Conservation (phyloP, 2,113 vertebrate genomes). For the Macquaria ambigua region DNA sequence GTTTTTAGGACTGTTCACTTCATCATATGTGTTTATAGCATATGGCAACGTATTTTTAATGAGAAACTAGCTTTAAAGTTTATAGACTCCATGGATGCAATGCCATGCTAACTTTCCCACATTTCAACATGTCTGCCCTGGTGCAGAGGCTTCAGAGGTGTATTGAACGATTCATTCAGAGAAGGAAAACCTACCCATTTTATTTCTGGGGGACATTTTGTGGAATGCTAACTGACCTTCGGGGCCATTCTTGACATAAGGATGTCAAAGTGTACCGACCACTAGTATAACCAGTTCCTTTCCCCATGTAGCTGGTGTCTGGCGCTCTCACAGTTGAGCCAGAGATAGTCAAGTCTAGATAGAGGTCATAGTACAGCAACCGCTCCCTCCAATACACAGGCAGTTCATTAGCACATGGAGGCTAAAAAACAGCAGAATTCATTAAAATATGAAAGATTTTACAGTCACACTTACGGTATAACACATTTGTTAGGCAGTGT, state of each 20-base stretch:
- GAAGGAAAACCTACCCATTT: background rate
- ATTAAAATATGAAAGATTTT: fast-evolving
- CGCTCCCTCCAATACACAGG: conserved; percentile 65
- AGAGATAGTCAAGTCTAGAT: conserved; percentile 76
- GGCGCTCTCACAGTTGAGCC: conserved; percentile 57
- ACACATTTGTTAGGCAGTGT: background rate
- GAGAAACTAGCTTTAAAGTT: background rate
- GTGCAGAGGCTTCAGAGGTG: conserved; percentile 20
- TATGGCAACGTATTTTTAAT: background rate
- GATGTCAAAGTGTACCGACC: conserved; percentile 23
- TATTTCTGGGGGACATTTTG: background rate
- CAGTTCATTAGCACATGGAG: conserved; percentile 25
- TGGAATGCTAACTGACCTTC: conserved; percentile 3
- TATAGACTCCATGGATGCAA: background rate
- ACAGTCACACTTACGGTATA: background rate
- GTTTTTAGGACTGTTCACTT: background rate
- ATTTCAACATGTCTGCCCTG: conserved; percentile 42
- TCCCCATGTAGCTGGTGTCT: conserved; percentile 47
- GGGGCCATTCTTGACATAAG: background rate
- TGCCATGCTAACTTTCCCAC: conserved; percentile 6
- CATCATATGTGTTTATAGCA: background rate
- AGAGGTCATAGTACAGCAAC: conserved; percentile 84
- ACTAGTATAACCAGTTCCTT: conserved; percentile 55
- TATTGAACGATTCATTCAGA: background rate
- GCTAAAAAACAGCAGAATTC: background rate